Evolutionary conservation across 2,797 vertebrate species (phyloP), one percentile per base, ranked within the genome.

Genomic region (Sandelia bainsii): DNA sequence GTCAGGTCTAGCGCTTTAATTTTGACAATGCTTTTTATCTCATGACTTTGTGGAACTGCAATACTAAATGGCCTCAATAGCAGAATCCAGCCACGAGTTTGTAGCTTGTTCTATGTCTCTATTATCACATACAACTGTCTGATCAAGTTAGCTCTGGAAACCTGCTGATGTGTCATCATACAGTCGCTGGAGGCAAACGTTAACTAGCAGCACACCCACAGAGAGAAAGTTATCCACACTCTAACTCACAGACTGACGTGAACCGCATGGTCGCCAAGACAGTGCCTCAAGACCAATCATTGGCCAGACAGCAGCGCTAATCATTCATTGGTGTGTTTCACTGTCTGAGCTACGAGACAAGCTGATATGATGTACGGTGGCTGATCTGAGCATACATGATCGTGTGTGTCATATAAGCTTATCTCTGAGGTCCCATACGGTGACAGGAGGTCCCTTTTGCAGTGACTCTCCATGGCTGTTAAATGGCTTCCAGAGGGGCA

Each of bases 271-370:
- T 66, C 19, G 19, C 72, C 71, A 67, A 62, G 61, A 76, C 34
- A 14, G 22, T 27, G 73, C 69, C 75, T 8, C n/a, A 58, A 79
- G 76, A 83, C 72, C 74, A 76, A 85, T 87, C 77, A 72, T 68
- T 62, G 48, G 72, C 61, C 16, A 25, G 32, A 50, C 61, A 60
- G 50, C 57, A 52, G 32, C 65, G 12, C 42, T 67, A n/a, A 68
- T 77, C 51, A 61, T 6, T 22, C 17, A 2, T 34, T 59, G 53
- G 23, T 5, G 25, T 50, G n/a, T 66, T 29, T 65, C 32, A 25
- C 19, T 25, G 58, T 69, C 69, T 49, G 40, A 29, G 46, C 65
- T 42, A 34, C 22, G 45, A 37, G 64, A 27, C 52, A 50, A 13
- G 13, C 3, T 49, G 56, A 51, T 62, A 51, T 46, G 46, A 60